Percentiles rank a stretch among this genome's conserved stretches.
Conservation (phyloP, 2,797 vertebrate species). For the Squalus acanthias region DNA sequence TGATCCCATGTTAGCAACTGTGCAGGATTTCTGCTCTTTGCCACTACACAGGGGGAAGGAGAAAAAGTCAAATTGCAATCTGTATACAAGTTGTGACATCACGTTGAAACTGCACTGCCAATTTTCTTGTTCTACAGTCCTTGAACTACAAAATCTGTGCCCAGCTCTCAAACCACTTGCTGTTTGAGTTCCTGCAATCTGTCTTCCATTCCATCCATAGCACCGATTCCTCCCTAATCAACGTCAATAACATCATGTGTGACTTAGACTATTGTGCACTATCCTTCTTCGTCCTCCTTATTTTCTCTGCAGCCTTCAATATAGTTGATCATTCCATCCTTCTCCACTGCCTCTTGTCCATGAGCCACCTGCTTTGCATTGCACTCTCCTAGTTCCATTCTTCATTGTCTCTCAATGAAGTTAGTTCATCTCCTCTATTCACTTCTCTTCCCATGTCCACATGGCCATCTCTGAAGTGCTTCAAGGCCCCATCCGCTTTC, state of each 20-base stretch:
- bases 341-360: too few species aligned
- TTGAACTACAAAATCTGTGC: neutral
- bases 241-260: neutral
- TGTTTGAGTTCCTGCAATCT: neutral
- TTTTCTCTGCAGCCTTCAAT: too few species aligned
- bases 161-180: neutral
- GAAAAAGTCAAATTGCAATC: neutral
- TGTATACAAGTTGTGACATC: neutral
- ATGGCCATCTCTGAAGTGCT: too few species aligned
- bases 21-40: neutral
- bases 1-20: neutral
- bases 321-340: too few species aligned
- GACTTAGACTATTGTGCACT: too few species aligned
- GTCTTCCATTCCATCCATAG: neutral
- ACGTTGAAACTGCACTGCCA: neutral
- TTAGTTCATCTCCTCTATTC: too few species aligned
- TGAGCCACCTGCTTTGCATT: too few species aligned
- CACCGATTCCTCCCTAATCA: neutral
- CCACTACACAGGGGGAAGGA: neutral
- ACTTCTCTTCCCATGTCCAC: too few species aligned
- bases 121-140: neutral
- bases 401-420: too few species aligned
- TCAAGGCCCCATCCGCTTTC: too few species aligned
- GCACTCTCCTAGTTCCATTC: too few species aligned
- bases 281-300: too few species aligned